These are phyloP conservation scores for Syngnathus typhle DNA, from an alignment of 2,113 vertebrate species.

Conservation along the genomic window DNA sequence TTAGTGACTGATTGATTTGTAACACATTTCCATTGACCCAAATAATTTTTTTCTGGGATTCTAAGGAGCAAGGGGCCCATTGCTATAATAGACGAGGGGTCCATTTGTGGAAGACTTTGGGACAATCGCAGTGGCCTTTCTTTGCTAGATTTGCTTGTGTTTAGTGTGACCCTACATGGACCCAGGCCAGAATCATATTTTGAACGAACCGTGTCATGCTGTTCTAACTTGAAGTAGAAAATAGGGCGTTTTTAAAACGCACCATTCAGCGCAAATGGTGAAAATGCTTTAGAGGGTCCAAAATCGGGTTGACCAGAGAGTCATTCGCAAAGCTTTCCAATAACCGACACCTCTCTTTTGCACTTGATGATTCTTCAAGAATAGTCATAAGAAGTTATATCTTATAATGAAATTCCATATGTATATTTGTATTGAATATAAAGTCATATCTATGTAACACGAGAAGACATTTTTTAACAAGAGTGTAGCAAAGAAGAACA, in stretches of 20 bases:
- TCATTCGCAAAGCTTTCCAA: conserved; percentile 47
- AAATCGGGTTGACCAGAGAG: conserved; percentile 55
- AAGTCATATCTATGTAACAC: conserved; percentile 64
- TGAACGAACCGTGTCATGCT: conserved; percentile 40
- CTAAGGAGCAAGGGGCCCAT: conserved; percentile 44
- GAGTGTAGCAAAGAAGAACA: conserved; percentile 69
- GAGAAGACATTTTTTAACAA: conserved; percentile 49
- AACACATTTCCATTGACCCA: conserved; percentile 47
- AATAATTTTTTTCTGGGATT: conserved; percentile 34
- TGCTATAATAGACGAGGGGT: conserved; percentile 38
- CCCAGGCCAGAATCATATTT: conserved; percentile 31
- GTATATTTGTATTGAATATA: conserved; percentile 70
- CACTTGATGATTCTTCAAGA: conserved; percentile 66
- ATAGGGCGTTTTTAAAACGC: conserved; percentile 35
- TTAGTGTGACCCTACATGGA: conserved; percentile 47
- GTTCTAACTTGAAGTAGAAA: conserved; percentile 38
- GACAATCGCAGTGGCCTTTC: conserved; percentile 77
- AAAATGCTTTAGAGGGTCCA: conserved; percentile 62
- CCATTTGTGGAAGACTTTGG: conserved; percentile 49
- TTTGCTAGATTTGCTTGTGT: conserved; percentile 55
- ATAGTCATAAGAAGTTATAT: conserved; percentile 63
- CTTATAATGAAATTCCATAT: conserved; percentile 62
- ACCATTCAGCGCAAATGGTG: conserved; percentile 49
- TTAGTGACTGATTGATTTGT: conserved; percentile 35
- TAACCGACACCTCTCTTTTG: conserved; percentile 62